A percentile compares a stretch with the other conserved stretches of the same genome.
Conservation (phyloP, 2,797 vertebrate species). For the Agapornis canus region DNA sequence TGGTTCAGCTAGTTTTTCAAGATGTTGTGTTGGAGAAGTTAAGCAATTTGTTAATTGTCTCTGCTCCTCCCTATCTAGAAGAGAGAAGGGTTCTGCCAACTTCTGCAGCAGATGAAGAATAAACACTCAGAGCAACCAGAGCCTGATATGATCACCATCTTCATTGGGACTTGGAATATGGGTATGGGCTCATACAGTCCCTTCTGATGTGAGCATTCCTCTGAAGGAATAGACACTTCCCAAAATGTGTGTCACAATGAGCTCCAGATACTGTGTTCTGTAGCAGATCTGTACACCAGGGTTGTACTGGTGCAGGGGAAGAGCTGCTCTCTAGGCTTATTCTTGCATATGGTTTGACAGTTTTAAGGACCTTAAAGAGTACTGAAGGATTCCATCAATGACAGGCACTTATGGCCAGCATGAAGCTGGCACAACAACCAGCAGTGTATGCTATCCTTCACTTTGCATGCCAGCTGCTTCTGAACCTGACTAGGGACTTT, state of each 20-base stretch:
- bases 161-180: conserved; percentile 99
- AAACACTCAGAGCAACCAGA: conserved; percentile 94
- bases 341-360: not conserved
- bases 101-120: conserved; percentile 99
- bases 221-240: not conserved
- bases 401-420: not conserved
- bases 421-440: not conserved
- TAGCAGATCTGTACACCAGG: not conserved
- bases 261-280: not conserved
- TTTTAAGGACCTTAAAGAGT: not conserved
- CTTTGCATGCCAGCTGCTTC: not conserved
- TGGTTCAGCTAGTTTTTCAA: not conserved
- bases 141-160: conserved; percentile 97
- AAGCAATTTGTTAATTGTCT: conserved; percentile 24
- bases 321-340: not conserved
- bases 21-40: not conserved
- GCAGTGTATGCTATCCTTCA: not conserved
- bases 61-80: conserved; percentile 80
- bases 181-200: conserved; percentile 76
- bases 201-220: not conserved
- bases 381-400: not conserved
- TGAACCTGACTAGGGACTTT: not conserved
- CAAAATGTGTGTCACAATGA: not conserved
- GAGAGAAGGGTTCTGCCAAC: conserved; percentile 96
- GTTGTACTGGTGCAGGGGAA: not conserved